Conservation (phyloP, 2,113 vertebrate species). For the Sorex fumeus region DNA sequence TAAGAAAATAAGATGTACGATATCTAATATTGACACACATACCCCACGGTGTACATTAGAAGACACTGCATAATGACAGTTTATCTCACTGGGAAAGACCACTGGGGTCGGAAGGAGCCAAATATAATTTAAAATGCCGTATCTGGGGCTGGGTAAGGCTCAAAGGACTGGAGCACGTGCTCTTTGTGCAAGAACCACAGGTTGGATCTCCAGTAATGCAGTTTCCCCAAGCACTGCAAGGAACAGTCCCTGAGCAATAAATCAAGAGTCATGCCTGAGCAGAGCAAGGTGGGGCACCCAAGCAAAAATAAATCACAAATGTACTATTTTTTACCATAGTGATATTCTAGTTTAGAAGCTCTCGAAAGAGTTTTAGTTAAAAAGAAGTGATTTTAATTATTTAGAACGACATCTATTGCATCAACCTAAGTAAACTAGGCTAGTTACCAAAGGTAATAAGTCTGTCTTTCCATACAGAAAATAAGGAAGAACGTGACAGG, state of each 20-base stretch:
- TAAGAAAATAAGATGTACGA: not conserved
- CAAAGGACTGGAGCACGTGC: too few relatives aligned
- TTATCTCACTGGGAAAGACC: not conserved
- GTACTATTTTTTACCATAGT: too few relatives aligned
- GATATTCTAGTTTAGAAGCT: too few relatives aligned
- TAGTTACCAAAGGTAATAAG: not conserved
- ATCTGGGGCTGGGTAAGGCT: too few relatives aligned
- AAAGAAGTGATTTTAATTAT: slow-evolving; percentile 13
- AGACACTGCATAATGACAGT: not conserved
- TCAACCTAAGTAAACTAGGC: not conserved
- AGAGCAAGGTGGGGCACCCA: too few relatives aligned
- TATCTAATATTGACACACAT: not conserved
- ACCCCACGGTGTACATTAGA: not conserved
- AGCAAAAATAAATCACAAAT: too few relatives aligned
- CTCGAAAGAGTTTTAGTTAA: too few relatives aligned
- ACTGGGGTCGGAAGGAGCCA: not conserved
- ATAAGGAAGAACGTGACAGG: not conserved
- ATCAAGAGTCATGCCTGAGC: not conserved
- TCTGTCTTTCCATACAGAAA: not conserved
- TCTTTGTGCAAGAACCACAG: too few relatives aligned
- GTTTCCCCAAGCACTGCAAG: too few relatives aligned
- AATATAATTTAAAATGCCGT: not conserved
- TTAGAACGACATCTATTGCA: not conserved
- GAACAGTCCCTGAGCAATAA: too few relatives aligned
- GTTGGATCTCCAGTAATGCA: too few relatives aligned